phyloP scores from a whole-genome alignment of 92 coral and sea anemone genomes.

The Umimayanthus chanpuru region DNA sequence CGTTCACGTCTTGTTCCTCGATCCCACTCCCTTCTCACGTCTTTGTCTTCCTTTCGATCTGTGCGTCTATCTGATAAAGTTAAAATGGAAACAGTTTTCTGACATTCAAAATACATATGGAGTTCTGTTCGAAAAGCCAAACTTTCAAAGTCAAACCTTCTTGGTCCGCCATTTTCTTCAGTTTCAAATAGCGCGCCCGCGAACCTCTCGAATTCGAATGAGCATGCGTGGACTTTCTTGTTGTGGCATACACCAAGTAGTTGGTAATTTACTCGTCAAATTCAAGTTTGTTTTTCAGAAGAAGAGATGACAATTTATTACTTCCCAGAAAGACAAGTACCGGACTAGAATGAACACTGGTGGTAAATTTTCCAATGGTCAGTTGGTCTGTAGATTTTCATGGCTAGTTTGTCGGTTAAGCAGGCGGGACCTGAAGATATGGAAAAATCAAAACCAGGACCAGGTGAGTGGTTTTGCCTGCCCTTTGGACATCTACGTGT shows the following conservation, averaged over 20 bases:
- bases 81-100: neutral
- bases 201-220: neutral
- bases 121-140: neutral
- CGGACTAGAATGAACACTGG: neutral
- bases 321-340: neutral
- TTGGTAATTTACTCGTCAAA: neutral
- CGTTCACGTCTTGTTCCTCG: neutral
- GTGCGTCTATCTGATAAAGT: neutral
- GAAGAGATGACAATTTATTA: neutral
- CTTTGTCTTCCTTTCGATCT: neutral
- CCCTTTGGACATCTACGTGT: no score
- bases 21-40: neutral
- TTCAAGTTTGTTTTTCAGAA: neutral
- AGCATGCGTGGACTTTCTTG: slow-evolving; percentile 21
- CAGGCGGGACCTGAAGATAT: neutral
- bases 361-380: neutral
- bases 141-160: slow-evolving; percentile 13
- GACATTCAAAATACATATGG: neutral
- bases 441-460: slow-evolving; percentile 12
- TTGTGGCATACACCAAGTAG: neutral
- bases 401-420: neutral
- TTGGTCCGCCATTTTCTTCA: slow-evolving; percentile 56
- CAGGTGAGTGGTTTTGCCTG: neutral
- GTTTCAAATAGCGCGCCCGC: slow-evolving; percentile 47
- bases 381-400: neutral